Evolutionary conservation across 2,888 invertebrate genomes (phyloP), one percentile per base, ranked within the genome.

Genomic region (Fragum whitleyi): DNA sequence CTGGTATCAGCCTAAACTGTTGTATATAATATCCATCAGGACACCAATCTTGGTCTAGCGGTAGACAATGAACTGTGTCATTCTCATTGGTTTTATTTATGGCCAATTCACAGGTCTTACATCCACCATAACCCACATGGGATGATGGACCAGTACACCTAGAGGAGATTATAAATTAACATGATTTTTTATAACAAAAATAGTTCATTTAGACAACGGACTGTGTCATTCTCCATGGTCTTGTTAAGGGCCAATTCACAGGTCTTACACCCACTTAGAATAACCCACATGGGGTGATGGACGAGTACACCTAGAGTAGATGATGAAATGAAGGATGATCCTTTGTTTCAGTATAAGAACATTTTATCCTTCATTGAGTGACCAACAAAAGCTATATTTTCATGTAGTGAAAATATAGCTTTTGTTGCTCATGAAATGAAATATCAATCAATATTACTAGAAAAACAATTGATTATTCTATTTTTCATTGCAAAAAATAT

Each of bases 221-320:
- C 85, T 5, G 71, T 69, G 0, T 71, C 79, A 3, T 77, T 67
- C 5, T 76, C 73, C 9, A 62, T 14, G 61, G 95, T 96, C 88
- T 96, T 96, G 90, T 98, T 96, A 75, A 98, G 97, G 2, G 98
- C 98, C 92, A 97, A 96, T 88, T 97, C 96, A 94, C 99, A 99
- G 3, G 97, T 96, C 88, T 96, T 96, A 92, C 99, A 99, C 1
- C 97, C 99, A 11, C 96, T 96, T n/a, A n/a, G n/a, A n/a, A 0
- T 94, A 94, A 0, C 97, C 97, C 5, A 99, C 96, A 5, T 96
- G 97, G 90, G 97, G 96, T 19, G 95, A 95, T 0, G 98, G 97
- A 0, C 99, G 99, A 0, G 96, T 96, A 93, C 99, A 99, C 23
- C 98, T 98, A 36, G 32, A 36, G 32, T 6, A 36, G 32, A 36